Percentiles rank a stretch among this genome's conserved stretches.
These are phyloP conservation scores for Aleiodes sp. DNA, from an alignment of 1,140 invertebrate species.

Conservation along the genomic window DNA sequence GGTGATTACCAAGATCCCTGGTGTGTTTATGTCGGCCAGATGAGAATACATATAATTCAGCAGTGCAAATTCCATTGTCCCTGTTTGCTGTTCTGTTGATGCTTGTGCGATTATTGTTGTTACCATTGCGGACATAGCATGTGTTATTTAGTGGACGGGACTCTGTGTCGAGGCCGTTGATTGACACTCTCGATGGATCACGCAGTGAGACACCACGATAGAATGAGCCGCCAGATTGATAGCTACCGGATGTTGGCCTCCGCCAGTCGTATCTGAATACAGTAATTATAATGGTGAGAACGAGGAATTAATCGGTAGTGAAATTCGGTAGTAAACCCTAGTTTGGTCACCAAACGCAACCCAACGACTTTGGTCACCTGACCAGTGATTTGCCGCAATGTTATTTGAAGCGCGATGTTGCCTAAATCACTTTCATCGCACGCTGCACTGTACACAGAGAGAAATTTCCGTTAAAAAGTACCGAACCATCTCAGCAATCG, in stretches of 20 bases:
- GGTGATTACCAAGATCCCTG: conserved; percentile 23
- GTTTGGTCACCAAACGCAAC: no score
- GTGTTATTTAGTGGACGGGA: conserved; percentile 23
- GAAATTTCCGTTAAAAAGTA: no score
- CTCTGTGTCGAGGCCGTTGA: conserved; percentile 26
- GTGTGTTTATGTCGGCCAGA: conserved; percentile 38
- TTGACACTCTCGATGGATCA: conserved; percentile 32
- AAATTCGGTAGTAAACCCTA: neutral
- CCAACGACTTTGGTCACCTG: no score
- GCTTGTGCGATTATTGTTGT: conserved; percentile 28
- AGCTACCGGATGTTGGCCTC: conserved; percentile 37
- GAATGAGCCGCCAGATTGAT: conserved; percentile 37
- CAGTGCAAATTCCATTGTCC: conserved; percentile 28
- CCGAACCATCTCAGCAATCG: no score
- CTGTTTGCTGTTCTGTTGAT: conserved; percentile 22
- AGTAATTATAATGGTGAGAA: neutral
- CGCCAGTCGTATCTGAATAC: conserved; percentile 46
- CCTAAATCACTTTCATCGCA: no score
- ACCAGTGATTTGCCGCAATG: no score
- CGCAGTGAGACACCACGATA: conserved; percentile 38
- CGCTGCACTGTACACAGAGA: no score
- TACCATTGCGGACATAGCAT: conserved; percentile 34
- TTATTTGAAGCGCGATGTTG: no score
- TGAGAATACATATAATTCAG: conserved; percentile 45
- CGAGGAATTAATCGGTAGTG: conserved; percentile 1